Evolutionary conservation across 2,797 vertebrate species (phyloP), one percentile per base, ranked within the genome.

Genomic region (Aphelocoma californica): DNA sequence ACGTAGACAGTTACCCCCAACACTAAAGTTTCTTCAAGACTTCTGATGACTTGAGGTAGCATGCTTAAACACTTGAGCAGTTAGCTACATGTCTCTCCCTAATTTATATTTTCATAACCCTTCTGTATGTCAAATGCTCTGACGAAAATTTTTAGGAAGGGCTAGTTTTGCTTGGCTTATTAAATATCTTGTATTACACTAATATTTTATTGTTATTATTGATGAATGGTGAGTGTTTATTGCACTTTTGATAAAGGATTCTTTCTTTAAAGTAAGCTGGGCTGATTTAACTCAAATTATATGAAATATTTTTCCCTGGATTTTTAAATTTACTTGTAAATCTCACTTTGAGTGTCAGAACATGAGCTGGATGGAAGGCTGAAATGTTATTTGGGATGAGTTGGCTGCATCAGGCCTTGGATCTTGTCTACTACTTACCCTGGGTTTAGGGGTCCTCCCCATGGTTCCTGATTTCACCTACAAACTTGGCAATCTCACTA

Each of bases 91-190:
- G 60, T 87, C 19, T 75, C 23, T 85, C 18, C 8, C 36, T 70
- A 73, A 34, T 54, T 94, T 73, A 12, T 48, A 32, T 85, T 89
- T 91, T 70, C 36, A 20, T 58, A 60, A 56, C 40, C 14, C 53
- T 82, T 77, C 29, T 88, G 20, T 36, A 45, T 51, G 51, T 29
- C 71, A 77, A 24, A 56, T 84, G 38, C 29, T 90, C 42, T 75
- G 38, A 83, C 50, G 23, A 31, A 65, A 84, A 20, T 17, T 62
- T 79, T 85, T 73, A 54, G 60, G 70, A 75, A 79, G n/a, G 29
- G 23, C 25, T 89, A 45, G 36, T 80, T 95, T 77, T 84, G 12
- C 58, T 93, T 89, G 29, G 6, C 14, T 90, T 84, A 44, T 17
- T 84, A 53, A 48, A 38, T 74, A 26, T 51, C 47, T 53, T 53